These are phyloP conservation scores for Entosphenus tridentatus DNA, from an alignment of 2,113 vertebrate species.

Conservation along the genomic window DNA sequence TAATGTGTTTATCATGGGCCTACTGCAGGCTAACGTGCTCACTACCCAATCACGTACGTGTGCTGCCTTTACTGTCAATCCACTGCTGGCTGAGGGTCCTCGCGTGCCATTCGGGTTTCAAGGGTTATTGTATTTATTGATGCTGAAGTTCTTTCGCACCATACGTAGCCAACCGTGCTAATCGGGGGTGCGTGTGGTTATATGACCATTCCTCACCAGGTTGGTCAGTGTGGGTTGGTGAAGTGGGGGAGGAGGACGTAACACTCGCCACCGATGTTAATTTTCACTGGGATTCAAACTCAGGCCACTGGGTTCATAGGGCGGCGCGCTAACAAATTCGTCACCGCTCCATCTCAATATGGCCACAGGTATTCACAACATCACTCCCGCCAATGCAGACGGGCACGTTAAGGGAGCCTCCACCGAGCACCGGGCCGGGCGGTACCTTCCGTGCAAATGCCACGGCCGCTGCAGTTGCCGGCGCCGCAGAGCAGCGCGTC, in stretches of 20 bases:
- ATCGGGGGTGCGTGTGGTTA: no score
- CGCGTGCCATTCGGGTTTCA: neutral
- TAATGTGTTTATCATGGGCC: neutral
- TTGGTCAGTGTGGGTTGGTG: no score
- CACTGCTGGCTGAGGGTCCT: neutral
- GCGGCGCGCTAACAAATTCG: neutral
- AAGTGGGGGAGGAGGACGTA: no score
- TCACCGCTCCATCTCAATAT: neutral
- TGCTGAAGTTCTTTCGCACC: no score
- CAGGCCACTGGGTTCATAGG: neutral
- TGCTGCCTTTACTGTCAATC: neutral
- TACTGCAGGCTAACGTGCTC: neutral
- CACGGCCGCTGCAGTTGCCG: slow-evolving; percentile 30
- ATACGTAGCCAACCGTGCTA: no score
- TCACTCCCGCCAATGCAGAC: neutral
- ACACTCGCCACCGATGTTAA: neutral
- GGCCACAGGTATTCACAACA: neutral
- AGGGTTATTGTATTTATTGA: neutral
- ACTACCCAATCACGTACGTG: neutral
- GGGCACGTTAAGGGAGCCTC: neutral
- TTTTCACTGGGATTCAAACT: neutral
- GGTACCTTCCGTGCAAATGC: slow-evolving; percentile 34
- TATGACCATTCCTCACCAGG: no score
- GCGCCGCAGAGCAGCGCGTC: slow-evolving; percentile 28
- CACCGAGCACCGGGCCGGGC: neutral